Conservation (phyloP, 2,797 vertebrate species). For the Falco novaeseelandiae region DNA sequence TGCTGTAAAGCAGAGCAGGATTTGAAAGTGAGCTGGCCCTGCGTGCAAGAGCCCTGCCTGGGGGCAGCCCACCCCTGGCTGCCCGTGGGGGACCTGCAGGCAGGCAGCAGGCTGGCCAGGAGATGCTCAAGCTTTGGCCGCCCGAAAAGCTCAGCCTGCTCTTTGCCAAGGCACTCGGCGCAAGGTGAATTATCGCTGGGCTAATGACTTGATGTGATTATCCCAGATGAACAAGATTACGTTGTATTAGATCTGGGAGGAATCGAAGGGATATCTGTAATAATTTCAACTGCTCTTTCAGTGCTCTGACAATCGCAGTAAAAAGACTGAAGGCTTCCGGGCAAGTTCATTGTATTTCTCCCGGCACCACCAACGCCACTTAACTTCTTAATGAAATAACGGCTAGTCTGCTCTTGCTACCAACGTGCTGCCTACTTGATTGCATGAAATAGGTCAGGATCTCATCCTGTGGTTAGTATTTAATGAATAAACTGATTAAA, state of each 20-base stretch:
- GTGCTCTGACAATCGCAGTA: background rate
- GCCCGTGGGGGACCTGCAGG: background rate
- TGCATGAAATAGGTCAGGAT: background rate
- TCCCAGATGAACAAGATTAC: background rate
- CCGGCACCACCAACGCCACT: background rate
- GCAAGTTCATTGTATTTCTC: background rate
- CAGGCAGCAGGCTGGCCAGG: background rate
- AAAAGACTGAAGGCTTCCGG: background rate
- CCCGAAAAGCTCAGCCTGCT: background rate
- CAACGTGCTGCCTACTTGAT: rapidly evolving
- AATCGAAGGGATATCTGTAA: background rate
- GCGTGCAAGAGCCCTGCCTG: background rate
- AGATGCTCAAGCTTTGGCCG: background rate
- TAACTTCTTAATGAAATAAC: background rate
- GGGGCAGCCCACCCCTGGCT: background rate
- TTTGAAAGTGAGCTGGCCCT: background rate
- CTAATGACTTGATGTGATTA: background rate
- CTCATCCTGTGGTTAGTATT: background rate
- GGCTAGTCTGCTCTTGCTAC: background rate
- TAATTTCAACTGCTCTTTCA: background rate
- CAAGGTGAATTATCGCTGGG: background rate
- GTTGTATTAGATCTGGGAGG: background rate
- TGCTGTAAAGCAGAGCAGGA: background rate
- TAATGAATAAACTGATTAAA: background rate
- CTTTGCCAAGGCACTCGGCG: rapidly evolving